These are phyloP conservation scores for Heteronetta atricapilla DNA, from an alignment of 2,113 vertebrate genomes.

Conservation along the genomic window DNA sequence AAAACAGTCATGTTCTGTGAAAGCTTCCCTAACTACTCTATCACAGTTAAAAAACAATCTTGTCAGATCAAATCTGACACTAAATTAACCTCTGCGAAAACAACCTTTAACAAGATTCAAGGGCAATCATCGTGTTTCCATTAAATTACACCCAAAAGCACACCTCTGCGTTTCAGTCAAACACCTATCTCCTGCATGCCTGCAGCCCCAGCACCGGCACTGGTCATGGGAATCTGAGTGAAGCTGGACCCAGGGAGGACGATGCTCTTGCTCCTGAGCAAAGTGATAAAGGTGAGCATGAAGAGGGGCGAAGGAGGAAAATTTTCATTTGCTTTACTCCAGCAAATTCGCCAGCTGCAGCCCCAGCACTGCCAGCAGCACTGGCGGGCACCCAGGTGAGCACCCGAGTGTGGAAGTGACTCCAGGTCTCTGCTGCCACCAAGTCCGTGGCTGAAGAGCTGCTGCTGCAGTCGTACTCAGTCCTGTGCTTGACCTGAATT, in stretches of 20 bases:
- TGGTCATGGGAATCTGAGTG: accelerated
- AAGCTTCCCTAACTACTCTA: background rate
- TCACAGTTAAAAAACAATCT: background rate
- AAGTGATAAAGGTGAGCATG: background rate
- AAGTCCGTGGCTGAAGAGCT: accelerated
- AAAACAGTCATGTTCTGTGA: background rate
- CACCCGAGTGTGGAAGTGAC: accelerated
- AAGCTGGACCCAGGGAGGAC: accelerated
- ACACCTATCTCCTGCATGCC: accelerated
- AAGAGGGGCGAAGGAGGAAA: background rate
- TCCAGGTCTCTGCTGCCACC: background rate
- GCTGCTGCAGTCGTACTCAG: background rate
- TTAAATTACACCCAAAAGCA: background rate
- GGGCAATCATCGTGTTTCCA: background rate
- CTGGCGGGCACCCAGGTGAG: accelerated
- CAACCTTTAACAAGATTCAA: background rate
- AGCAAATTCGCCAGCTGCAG: too few relatives aligned
- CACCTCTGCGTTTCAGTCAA: accelerated
- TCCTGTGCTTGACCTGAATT: background rate
- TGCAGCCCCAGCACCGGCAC: accelerated
- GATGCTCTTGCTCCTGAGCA: background rate
- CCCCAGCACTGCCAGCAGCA: background rate
- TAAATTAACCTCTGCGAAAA: background rate
- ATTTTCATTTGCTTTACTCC: background rate
- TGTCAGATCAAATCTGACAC: background rate